Evolutionary conservation across 2,797 vertebrate genomes (phyloP).

Genomic region (Tadarida brasiliensis): DNA sequence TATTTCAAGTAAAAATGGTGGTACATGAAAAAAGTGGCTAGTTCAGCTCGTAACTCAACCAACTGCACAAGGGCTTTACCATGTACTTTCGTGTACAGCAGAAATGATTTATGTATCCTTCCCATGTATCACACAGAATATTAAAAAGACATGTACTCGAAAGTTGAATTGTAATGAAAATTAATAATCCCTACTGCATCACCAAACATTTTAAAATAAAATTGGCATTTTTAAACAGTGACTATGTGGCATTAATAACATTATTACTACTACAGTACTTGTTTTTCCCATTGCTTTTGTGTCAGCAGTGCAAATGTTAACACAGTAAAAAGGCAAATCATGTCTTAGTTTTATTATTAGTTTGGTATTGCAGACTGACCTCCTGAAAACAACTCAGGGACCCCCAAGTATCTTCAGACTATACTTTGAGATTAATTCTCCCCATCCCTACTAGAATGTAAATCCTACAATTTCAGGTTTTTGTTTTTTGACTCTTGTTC

Average conservation of each 20-base stretch:
- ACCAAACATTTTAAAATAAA: slow-evolving; percentile 17
- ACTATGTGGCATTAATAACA: neutral
- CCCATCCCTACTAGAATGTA: neutral
- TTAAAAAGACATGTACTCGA: neutral
- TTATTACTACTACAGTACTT: neutral
- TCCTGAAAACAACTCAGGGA: neutral
- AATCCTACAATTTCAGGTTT: neutral
- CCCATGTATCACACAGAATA: slow-evolving; percentile 32
- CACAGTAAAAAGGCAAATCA: slow-evolving; percentile 15
- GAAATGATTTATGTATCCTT: neutral
- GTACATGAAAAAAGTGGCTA: slow-evolving; percentile 29
- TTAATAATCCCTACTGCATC: neutral
- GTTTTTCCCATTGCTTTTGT: slow-evolving; percentile 16
- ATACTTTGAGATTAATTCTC: neutral
- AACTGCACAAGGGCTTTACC: neutral
- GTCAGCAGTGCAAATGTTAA: neutral
- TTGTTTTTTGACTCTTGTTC: neutral
- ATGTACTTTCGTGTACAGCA: neutral
- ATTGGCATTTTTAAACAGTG: neutral
- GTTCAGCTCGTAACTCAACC: neutral
- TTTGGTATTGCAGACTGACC: neutral
- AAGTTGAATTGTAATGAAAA: slow-evolving; percentile 17
- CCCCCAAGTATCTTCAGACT: neutral
- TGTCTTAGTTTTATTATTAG: slow-evolving; percentile 40
- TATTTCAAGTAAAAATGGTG: slow-evolving; percentile 40